Evolutionary conservation across 2,797 vertebrate genomes (phyloP).

Genomic region (Centroberyx gerrardi): DNA sequence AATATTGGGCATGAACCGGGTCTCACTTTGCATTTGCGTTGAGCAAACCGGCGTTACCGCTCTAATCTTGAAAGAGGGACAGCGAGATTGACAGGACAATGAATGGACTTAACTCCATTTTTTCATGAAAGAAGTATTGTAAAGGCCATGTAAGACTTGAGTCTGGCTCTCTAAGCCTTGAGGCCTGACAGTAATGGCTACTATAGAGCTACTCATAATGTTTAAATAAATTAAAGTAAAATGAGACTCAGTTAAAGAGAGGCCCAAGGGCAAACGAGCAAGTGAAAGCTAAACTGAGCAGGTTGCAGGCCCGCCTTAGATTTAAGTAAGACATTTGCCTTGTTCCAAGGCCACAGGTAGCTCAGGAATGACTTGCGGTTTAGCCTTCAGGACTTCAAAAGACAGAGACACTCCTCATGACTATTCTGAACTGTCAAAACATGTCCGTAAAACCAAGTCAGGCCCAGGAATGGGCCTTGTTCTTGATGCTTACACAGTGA

Average conservation of each 20-base stretch:
- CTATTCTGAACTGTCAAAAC: constrained; percentile 74
- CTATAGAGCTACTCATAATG: neutral
- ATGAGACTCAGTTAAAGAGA: neutral
- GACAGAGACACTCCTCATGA: constrained; percentile 67
- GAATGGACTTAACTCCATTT: constrained; percentile 50
- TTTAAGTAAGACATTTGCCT: constrained; percentile 29
- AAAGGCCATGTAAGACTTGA: neutral
- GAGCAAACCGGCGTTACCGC: constrained; percentile 31
- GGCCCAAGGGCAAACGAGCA: neutral
- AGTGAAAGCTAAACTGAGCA: constrained; percentile 43
- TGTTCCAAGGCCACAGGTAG: constrained; percentile 45
- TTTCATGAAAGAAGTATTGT: constrained; percentile 19
- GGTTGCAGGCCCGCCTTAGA: constrained; percentile 33
- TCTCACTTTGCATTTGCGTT: constrained; percentile 54
- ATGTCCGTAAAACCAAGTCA: constrained; percentile 68
- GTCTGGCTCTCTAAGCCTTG: neutral
- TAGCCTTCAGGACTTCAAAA: constrained; percentile 61
- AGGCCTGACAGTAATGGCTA: neutral
- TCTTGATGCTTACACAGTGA: constrained; percentile 37
- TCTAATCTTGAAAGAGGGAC: constrained; percentile 68
- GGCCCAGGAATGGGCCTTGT: constrained; percentile 23
- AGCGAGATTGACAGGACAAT: constrained; percentile 71
- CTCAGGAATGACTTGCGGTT: constrained; percentile 73
- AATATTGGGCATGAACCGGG: constrained; percentile 73
- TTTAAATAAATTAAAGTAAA: constrained; percentile 21